Evolutionary conservation across 1,140 invertebrate genomes (phyloP).

Genomic region (Pseudomyrmex sp.): DNA sequence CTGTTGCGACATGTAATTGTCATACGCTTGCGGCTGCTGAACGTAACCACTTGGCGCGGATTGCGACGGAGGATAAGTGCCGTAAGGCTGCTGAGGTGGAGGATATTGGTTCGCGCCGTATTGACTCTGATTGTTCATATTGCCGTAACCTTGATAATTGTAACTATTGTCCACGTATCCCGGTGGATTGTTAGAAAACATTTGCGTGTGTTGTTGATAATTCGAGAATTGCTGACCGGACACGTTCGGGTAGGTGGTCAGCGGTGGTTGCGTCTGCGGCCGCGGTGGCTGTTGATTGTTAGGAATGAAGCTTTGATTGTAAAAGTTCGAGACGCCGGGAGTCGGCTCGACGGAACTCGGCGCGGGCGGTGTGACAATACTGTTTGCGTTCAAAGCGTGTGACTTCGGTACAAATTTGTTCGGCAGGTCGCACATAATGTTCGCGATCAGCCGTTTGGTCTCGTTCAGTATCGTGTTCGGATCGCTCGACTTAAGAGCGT

Average conservation of each 20-base stretch:
- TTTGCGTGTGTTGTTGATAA: slow-evolving; percentile 70
- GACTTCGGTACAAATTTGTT: slow-evolving; percentile 82
- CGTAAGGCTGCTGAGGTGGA: slow-evolving; percentile 71
- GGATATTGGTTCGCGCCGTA: slow-evolving; percentile 74
- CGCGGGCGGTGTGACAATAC: not conserved
- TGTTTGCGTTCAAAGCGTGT: slow-evolving; percentile 46
- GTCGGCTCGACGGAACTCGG: slow-evolving; percentile 48
- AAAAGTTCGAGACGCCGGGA: slow-evolving; percentile 54
- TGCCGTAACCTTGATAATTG: slow-evolving; percentile 76
- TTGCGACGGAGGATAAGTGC: slow-evolving; percentile 62
- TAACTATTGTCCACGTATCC: slow-evolving; percentile 80
- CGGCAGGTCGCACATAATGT: slow-evolving; percentile 87
- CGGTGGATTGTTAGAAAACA: slow-evolving; percentile 71
- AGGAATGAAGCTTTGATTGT: slow-evolving; percentile 63
- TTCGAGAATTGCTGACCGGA: slow-evolving; percentile 66
- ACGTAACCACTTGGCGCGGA: slow-evolving; percentile 73
- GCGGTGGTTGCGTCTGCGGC: slow-evolving; percentile 65
- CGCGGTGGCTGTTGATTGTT: slow-evolving; percentile 36
- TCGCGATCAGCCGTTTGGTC: slow-evolving; percentile 87
- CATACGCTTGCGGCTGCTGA: slow-evolving; percentile 75
- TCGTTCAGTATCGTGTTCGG: slow-evolving; percentile 86
- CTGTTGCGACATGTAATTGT: slow-evolving; percentile 79
- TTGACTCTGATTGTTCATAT: slow-evolving; percentile 69
- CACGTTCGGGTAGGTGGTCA: slow-evolving; percentile 67
- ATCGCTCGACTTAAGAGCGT: slow-evolving; percentile 79